Conservation (phyloP, 2,797 vertebrate genomes). For the Hoplostethus mediterraneus region DNA sequence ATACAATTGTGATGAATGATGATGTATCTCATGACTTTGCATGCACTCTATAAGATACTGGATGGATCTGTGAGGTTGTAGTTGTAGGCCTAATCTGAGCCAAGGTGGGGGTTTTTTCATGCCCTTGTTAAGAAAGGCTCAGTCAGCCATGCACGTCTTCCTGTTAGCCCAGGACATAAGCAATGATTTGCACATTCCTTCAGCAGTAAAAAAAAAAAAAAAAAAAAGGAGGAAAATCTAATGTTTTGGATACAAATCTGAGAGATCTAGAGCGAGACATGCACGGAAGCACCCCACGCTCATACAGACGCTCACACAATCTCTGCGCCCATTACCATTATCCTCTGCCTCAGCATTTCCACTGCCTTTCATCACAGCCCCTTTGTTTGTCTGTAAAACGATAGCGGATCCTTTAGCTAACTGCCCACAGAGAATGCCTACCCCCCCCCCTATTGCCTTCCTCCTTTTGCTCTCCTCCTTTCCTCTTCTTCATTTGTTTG, state of each 20-base stretch:
- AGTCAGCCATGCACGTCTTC: constrained; percentile 46
- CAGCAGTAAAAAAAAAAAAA: constrained; percentile 19
- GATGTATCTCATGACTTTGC: neutral
- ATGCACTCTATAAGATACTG: neutral
- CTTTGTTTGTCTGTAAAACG: constrained; percentile 74
- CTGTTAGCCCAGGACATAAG: constrained; percentile 32
- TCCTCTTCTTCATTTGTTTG: constrained; percentile 66
- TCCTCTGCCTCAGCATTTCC: constrained; percentile 58
- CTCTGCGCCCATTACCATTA: constrained; percentile 50
- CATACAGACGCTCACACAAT: constrained; percentile 29
- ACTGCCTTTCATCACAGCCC: constrained; percentile 65
- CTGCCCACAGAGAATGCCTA: constrained; percentile 60
- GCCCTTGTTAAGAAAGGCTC: constrained; percentile 26
- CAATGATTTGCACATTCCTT: constrained; percentile 35
- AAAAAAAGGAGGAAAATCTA: constrained; percentile 26
- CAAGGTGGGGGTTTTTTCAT: constrained; percentile 20
- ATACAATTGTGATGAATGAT: constrained; percentile 4
- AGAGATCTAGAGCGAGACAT: constrained; percentile 39
- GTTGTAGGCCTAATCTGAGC: constrained; percentile 18
- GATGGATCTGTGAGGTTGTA: neutral
- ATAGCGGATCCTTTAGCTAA: constrained; percentile 57
- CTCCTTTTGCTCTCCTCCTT: constrained; percentile 31
- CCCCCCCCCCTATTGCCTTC: constrained; percentile 53
- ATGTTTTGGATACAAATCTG: constrained; percentile 70
- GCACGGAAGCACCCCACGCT: constrained; percentile 31